A percentile compares a stretch with the other conserved stretches of the same genome.
Evolutionary conservation across 1,140 invertebrate species (phyloP).

Genomic region (Formica exsecta): DNA sequence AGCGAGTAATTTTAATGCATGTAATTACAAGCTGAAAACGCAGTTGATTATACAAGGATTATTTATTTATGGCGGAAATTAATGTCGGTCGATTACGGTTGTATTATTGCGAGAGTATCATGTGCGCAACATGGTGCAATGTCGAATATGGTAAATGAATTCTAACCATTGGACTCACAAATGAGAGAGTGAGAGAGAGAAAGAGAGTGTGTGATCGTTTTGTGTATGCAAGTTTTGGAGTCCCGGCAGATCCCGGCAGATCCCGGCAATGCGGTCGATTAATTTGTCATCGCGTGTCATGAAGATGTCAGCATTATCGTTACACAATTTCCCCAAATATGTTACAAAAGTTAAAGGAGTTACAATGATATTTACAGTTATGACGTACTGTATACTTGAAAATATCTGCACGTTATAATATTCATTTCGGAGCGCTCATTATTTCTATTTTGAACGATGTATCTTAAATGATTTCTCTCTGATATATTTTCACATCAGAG

Average conservation of each 20-base stretch:
- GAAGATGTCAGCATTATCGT: slow-evolving; percentile 41
- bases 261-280: slow-evolving; percentile 12
- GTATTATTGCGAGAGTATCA: slow-evolving; percentile 49
- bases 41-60: slow-evolving; percentile 62
- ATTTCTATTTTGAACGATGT: not conserved
- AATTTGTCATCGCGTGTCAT: slow-evolving; percentile 47
- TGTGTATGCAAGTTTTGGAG: slow-evolving; percentile 21
- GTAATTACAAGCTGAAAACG: slow-evolving; percentile 63
- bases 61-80: slow-evolving; percentile 63
- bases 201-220: not conserved
- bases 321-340: slow-evolving; percentile 1
- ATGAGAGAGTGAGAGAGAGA: not conserved
- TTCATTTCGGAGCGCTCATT: not conserved
- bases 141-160: slow-evolving; percentile 58
- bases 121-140: slow-evolving; percentile 18
- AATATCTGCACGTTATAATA: not conserved
- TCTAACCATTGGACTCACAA: slow-evolving; percentile 24
- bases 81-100: slow-evolving; percentile 61
- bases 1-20: slow-evolving; percentile 62
- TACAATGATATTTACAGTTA: not conserved
- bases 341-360: slow-evolving; percentile 10
- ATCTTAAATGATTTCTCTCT: not conserved
- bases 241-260: not conserved
- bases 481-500: not conserved
- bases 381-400: not conserved